phyloP scores from a whole-genome alignment of 2,888 invertebrate species.

The Orthosia cruda region DNA sequence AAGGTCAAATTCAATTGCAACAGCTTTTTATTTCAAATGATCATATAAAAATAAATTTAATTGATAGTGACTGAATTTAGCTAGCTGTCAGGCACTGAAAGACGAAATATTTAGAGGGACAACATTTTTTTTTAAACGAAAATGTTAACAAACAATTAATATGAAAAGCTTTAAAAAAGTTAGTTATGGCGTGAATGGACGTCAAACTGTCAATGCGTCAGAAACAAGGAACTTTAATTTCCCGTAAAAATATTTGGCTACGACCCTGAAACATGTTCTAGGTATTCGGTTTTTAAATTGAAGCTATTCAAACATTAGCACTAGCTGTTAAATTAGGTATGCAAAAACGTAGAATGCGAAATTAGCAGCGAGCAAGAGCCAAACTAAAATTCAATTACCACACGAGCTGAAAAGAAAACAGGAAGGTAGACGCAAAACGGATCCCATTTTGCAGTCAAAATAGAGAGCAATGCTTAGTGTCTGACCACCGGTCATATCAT shows the following conservation, averaged over 20 bases:
- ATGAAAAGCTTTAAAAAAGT: constrained; percentile 8
- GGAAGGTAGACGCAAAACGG: no score
- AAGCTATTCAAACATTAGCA: constrained; percentile 18
- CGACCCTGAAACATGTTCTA: constrained; percentile 2
- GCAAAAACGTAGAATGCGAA: constrained; percentile 19
- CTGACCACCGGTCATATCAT: no score
- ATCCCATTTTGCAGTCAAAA: no score
- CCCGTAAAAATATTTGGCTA: constrained; percentile 2
- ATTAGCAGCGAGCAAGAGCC: background rate
- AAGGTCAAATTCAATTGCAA: no score
- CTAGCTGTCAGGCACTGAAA: no score
- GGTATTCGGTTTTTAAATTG: constrained; percentile 1
- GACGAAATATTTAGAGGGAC: background rate
- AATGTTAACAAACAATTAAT: constrained; percentile 8
- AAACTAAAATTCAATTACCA: constrained; percentile 49
- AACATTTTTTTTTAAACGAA: background rate
- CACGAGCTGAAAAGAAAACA: constrained; percentile 36
- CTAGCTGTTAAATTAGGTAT: background rate
- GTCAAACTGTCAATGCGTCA: constrained; percentile 37
- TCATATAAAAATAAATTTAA: no score
- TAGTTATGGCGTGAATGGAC: background rate
- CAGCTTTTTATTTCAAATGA: no score
- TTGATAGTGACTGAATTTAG: no score
- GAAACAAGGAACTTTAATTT: constrained; percentile 24
- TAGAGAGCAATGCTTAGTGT: no score